Conservation (phyloP, 2,888 invertebrate genomes). For the Polydesmus complanatus region DNA sequence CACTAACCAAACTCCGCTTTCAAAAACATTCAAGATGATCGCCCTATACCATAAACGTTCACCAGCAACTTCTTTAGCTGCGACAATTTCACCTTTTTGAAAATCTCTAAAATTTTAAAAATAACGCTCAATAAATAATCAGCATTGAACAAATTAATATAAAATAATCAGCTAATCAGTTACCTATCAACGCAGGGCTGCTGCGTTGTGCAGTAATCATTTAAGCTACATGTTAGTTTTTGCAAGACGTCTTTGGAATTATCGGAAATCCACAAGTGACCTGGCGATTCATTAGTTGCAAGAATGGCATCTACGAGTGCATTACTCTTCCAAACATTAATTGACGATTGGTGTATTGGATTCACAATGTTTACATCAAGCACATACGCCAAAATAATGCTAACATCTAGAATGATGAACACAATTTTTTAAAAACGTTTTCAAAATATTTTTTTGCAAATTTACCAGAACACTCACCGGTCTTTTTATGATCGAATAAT, state of each 20-base stretch:
- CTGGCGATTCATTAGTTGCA: not conserved
- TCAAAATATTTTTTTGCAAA: too few relatives aligned
- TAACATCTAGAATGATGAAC: too few relatives aligned
- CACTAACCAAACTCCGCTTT: not conserved
- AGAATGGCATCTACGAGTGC: not conserved
- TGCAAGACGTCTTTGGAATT: not conserved
- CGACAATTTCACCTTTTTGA: not conserved
- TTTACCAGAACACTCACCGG: too few relatives aligned
- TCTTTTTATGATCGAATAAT: too few relatives aligned
- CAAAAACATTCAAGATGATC: not conserved
- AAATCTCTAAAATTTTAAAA: not conserved
- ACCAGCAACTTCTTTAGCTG: not conserved
- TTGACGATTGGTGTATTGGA: too few relatives aligned
- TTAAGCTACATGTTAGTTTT: not conserved
- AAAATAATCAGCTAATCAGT: too few relatives aligned
- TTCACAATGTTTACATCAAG: too few relatives aligned
- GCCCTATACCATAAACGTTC: not conserved
- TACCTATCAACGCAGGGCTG: not conserved
- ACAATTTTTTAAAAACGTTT: too few relatives aligned
- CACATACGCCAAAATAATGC: too few relatives aligned
- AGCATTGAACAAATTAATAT: not conserved
- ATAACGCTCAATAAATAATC: not conserved
- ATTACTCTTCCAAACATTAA: not conserved
- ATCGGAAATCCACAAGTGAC: not conserved
- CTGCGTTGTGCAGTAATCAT: not conserved